Percentiles rank a stretch among this genome's conserved stretches.
Conservation (phyloP, 2,113 vertebrate species). For the Chaetodon auriga region DNA sequence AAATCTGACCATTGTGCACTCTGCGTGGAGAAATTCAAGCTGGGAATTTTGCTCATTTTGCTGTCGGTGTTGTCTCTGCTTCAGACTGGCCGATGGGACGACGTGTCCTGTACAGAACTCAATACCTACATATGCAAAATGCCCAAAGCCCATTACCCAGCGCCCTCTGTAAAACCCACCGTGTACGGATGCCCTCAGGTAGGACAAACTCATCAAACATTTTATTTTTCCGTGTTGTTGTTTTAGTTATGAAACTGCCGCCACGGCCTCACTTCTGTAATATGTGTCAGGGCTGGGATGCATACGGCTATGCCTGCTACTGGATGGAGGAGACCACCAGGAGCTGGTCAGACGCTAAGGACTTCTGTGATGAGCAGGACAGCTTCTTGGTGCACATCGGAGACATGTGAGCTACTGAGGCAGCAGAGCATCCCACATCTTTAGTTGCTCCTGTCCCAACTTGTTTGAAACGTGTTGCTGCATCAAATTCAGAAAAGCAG, state of each 20-base stretch:
- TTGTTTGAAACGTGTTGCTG: no score
- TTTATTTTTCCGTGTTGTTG: not conserved
- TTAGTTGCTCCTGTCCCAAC: no score
- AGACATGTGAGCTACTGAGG: conserved; percentile 76
- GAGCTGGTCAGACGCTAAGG: conserved; percentile 80
- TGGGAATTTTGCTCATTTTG: not conserved
- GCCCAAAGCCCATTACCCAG: conserved; percentile 83
- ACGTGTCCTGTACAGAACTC: conserved; percentile 81
- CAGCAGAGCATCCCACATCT: no score
- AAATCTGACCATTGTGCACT: not conserved
- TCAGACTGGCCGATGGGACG: conserved; percentile 85
- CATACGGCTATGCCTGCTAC: conserved; percentile 84
- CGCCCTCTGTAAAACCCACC: conserved; percentile 81
- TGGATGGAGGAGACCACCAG: conserved; percentile 80
- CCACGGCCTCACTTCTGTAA: not conserved
- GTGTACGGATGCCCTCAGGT: conserved; percentile 84
- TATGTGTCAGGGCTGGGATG: conserved; percentile 82
- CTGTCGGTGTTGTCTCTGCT: not conserved
- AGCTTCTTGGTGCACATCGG: conserved; percentile 80
- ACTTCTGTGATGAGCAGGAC: conserved; percentile 73
- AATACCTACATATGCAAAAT: conserved; percentile 85
- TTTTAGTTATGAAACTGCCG: not conserved
- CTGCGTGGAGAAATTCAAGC: not conserved
- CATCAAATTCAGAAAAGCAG: no score
- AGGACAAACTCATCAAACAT: not conserved